Base-by-base conservation (phyloP, 2,888 invertebrate species). In the Glyphotaelius pellucidus region DNA sequence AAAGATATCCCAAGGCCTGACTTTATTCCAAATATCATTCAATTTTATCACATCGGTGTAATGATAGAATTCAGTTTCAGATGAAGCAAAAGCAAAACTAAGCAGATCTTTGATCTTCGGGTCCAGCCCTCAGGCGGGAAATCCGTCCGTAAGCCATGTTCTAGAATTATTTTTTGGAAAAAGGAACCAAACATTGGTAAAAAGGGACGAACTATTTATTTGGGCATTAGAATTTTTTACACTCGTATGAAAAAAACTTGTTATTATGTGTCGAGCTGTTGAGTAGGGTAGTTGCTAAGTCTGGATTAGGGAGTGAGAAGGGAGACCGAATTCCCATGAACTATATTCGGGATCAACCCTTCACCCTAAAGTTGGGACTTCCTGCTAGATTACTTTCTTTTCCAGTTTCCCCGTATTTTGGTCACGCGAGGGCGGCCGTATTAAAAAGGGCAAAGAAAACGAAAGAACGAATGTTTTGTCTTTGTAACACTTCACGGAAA, bases 341-440 rank as follows among this genome's bases (percentile, higher is more conserved):
- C 87, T 86, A 86, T 42, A 42, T 47, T 87, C 52, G 67, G 87
- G 67, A 87, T 87, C 87, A 87, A 87, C 87, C 87, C 87, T 87
- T 87, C 87, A 87, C 87, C 87, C 87, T 47, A 52, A 87, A 87
- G 87, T 87, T 87, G 31, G 47, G 31, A 87, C 87, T 87, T 52
- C 87, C 87, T 87, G 87, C 87, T 87, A 67, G 87, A 87, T 87
- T 87, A 87, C 87, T 87, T 87, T 87, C 47, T 52, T 87, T 86
- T 67, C 67, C 67, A 87, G 87, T 87, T 87, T 87, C 52, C 67
- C 35, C 87, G 87, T 87, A 87, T 67, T 87, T 87, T 52, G 67
- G 87, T 87, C 87, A 87, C 87, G 87, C 87, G 67, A 87, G 47
- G 32, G 52, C 30, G 87, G 87, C 7, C 87, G 67, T 87, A 67